Evolutionary conservation across 2,113 vertebrate genomes (phyloP), one percentile per base, ranked within the genome.

Genomic region (Leptobrachium ailaonicum): DNA sequence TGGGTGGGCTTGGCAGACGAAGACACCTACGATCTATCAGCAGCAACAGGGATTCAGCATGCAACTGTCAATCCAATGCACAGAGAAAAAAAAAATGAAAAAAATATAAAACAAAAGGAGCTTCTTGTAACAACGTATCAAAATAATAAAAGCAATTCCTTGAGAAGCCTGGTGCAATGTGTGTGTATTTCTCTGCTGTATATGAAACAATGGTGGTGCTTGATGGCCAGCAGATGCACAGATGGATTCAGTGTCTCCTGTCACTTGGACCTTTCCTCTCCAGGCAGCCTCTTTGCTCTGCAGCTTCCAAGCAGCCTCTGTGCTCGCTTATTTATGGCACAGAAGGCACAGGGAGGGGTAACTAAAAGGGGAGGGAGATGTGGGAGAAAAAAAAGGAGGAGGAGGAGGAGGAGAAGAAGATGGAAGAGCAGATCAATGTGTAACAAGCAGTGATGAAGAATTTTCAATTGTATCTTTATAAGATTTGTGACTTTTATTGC

Each of bases 361-460:
- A 20, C 71, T 70, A 68, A 79, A 66, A 54, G 9, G 82, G 71
- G 85, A 88, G 88, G 53, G 79, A 72, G 88, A 85, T 41, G 1
- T 75, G 77, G 68, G 82, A 73, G 87, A 82, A 82, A 84, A 84
- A 85, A 42, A 1, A 77, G 80, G 67, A 82, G 71, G 88, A 82
- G 83, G 84, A 85, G 86, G 88, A 88, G 89, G 90, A 89, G 70
- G 77, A 66, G 77, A 63, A 43, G 6, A 40, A 32, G 43, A 67
- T 8, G 8, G 50, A 42, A 66, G 42, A 50, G 32, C n/a, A 69
- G 60, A 32, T 58, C 62, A 66, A 11, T 6, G 11, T 41, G 32
- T 40, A 47, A 58, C 68, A 40, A 32, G 41, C 41, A 4, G 11
- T 12, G 56, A 60, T 14, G 56, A 14, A 60, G 56, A 60, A 60